Evolutionary conservation across 2,113 vertebrate genomes (phyloP).

Genomic region (Pristiophorus japonicus): DNA sequence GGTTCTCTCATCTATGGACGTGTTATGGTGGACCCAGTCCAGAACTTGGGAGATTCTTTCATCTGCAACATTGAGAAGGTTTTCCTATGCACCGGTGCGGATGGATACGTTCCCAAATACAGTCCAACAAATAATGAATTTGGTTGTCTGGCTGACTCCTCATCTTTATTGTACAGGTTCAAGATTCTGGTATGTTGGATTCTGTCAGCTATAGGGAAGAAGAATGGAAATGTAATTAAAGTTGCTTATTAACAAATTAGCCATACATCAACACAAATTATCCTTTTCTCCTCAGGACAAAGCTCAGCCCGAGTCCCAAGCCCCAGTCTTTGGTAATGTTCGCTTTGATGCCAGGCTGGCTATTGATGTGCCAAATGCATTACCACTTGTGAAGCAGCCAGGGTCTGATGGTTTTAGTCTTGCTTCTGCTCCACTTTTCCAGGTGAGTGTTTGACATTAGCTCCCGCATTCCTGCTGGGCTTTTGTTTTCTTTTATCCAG

Average conservation of each 20-base stretch:
- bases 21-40: constrained; percentile 67
- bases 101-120: constrained; percentile 66
- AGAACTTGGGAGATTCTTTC: constrained; percentile 69
- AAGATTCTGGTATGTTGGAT: constrained; percentile 59
- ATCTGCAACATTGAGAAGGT: constrained; percentile 65
- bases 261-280: neutral
- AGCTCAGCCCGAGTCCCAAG: constrained; percentile 63
- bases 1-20: constrained; percentile 58
- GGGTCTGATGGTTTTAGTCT: constrained; percentile 60
- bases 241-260: neutral
- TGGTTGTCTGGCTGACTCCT: constrained; percentile 60
- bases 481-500: neutral
- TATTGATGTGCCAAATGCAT: constrained; percentile 51
- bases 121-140: constrained; percentile 61
- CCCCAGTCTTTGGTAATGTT: constrained; percentile 55
- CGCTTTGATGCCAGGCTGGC: constrained; percentile 56
- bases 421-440: constrained; percentile 60
- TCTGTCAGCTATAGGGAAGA: neutral
- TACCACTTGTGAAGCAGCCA: constrained; percentile 54
- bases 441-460: constrained; percentile 46
- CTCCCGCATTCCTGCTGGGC: neutral
- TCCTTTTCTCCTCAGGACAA: constrained; percentile 55
- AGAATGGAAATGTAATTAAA: neutral
- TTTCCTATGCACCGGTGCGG: constrained; percentile 66
- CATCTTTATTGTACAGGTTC: constrained; percentile 64